These are phyloP conservation scores for Erebia epiphron DNA, from an alignment of 2,888 invertebrate genomes.

Conservation along the genomic window DNA sequence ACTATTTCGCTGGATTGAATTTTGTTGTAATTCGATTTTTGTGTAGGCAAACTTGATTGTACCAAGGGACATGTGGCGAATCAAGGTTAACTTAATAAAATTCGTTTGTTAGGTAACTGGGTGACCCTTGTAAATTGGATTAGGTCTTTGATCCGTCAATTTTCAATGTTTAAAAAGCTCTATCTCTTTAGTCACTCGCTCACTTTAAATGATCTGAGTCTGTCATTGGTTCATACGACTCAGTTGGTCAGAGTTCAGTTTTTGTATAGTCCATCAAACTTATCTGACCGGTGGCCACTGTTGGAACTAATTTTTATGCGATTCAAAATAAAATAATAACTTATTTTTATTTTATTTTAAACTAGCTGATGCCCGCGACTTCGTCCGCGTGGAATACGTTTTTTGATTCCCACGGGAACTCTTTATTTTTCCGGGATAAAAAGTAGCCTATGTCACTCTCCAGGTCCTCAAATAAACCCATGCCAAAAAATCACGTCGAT, in stretches of 20 bases:
- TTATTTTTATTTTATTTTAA: no score
- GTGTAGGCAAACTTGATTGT: conserved; percentile 48
- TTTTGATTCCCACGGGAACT: no score
- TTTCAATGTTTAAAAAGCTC: neutral
- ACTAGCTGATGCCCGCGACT: no score
- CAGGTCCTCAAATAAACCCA: no score
- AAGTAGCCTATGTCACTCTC: no score
- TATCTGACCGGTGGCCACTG: no score
- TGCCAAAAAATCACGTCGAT: no score
- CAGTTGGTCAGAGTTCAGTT: neutral
- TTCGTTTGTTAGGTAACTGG: conserved; percentile 28
- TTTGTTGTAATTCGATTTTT: conserved; percentile 52
- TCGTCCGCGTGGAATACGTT: no score
- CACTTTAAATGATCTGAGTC: neutral
- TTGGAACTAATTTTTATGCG: no score
- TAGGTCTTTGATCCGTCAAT: conserved; percentile 14
- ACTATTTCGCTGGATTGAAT: conserved; percentile 64
- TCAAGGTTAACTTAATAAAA: conserved; percentile 38
- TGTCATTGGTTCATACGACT: neutral
- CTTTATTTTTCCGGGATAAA: no score
- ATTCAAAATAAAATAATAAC: no score
- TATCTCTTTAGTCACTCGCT: neutral
- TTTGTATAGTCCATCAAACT: no score
- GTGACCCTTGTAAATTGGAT: conserved; percentile 30
- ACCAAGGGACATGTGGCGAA: conserved; percentile 38